A percentile compares a stretch with the other conserved stretches of the same genome.
Evolutionary conservation across 1,140 invertebrate genomes (phyloP).

Genomic region (Microplitis mediator): DNA sequence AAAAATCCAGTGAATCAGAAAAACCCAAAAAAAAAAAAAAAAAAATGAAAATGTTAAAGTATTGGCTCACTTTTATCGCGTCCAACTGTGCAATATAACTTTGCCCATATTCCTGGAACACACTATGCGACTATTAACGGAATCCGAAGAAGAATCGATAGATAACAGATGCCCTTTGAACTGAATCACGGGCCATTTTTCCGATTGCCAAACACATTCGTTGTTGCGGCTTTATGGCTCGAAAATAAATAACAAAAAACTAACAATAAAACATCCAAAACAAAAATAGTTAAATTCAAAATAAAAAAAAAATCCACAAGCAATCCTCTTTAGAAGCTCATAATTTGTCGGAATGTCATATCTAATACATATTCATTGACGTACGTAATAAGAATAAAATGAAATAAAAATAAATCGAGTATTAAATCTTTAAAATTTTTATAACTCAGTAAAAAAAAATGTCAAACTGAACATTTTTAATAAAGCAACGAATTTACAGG

Average conservation of each 20-base stretch:
- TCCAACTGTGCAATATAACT: slow-evolving; percentile 24
- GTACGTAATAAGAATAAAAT: too few species aligned
- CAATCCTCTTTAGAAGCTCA: too few species aligned
- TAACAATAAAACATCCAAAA: background rate
- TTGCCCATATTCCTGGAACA: slow-evolving; percentile 8
- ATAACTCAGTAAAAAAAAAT: too few species aligned
- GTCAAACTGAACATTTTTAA: too few species aligned
- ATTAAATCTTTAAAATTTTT: too few species aligned
- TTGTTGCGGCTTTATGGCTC: slow-evolving; percentile 4
- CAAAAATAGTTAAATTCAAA: too few species aligned
- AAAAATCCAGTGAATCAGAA: background rate
- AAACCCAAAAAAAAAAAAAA: background rate
- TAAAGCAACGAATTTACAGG: too few species aligned
- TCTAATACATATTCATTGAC: too few species aligned
- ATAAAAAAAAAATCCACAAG: too few species aligned
- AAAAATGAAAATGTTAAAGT: slow-evolving; percentile 13
- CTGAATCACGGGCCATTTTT: slow-evolving; percentile 20
- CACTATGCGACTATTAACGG: slow-evolving; percentile 1
- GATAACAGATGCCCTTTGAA: slow-evolving; percentile 26
- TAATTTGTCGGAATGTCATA: too few species aligned
- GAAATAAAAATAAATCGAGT: too few species aligned
- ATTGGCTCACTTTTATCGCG: slow-evolving; percentile 24
- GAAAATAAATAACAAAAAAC: background rate
- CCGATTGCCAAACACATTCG: slow-evolving; percentile 12
- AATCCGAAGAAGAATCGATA: slow-evolving; percentile 20